Evolutionary conservation across 2,797 vertebrate genomes (phyloP), one percentile per base, ranked within the genome.

Genomic region (Iguana delicatissima): DNA sequence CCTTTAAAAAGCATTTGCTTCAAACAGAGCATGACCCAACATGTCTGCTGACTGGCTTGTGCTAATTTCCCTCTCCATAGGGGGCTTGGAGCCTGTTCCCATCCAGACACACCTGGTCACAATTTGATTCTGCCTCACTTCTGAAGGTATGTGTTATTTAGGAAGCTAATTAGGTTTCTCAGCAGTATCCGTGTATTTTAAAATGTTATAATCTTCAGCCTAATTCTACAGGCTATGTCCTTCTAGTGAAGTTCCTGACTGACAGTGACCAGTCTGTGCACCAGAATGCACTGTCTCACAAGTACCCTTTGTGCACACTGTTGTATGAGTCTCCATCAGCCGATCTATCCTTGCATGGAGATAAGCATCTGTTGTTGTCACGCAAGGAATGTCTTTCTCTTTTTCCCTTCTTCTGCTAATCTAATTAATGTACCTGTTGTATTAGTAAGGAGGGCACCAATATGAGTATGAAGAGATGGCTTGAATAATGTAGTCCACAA

Each of bases 11-110:
- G 88, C 46, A 18, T 86, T 94, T 91, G 90, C 87, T 88, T 50
- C 85, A 95, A 93, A 86, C 38, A 96, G 93, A 95, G 87, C 91
- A 90, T 84, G 88, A 91, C 90, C 67, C 64, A 62, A 86, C 57
- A 86, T 86, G 69, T 93, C 93, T 95, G 84, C 35, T 90, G 89
- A 89, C 57, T 0, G 93, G 86, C 94, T 93, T 92, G 57, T 6
- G 64, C 84, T 90, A 82, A 88, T 0, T 76, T 92, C 92, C 91
- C 46, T 93, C 87, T 91, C 77, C 35, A 80, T 69, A 46, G 84
- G 59, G 91, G 42, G 29, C 55, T 95, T 95, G 67, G 69, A 52
- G n/a, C 84, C 81, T 87, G n/a, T 82, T 91, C 87, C 76, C 90
- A 89, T 62, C 76, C 79, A 84, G 67, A 93, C 46, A 85, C 72